Evolutionary conservation across 2,888 invertebrate genomes (phyloP).

Genomic region (Cheilosia soror): DNA sequence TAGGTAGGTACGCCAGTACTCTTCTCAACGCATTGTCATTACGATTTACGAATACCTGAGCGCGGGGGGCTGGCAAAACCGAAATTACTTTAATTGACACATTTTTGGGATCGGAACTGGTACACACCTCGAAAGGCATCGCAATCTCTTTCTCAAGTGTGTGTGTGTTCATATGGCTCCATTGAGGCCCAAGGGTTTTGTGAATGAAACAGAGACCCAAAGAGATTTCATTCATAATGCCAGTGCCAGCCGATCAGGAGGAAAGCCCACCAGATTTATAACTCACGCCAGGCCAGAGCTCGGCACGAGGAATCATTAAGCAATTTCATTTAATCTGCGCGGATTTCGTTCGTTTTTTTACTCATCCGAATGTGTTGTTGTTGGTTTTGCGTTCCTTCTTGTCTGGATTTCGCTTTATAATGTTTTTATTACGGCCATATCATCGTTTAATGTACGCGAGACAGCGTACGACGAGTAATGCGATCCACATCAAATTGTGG

Average conservation of each 20-base stretch:
- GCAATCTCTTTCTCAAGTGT: slow-evolving; percentile 14
- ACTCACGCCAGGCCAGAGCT: slow-evolving; percentile 65
- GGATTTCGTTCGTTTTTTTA: slow-evolving; percentile 63
- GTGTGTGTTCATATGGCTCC: slow-evolving; percentile 40
- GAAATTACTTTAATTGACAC: slow-evolving; percentile 75
- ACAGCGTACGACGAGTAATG: slow-evolving; percentile 41
- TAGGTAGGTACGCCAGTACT: background rate
- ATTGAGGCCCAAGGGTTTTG: slow-evolving; percentile 64
- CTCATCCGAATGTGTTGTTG: background rate
- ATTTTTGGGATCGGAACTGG: slow-evolving; percentile 74
- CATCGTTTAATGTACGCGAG: slow-evolving; percentile 61
- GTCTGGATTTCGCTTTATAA: slow-evolving; percentile 64
- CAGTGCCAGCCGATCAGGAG: slow-evolving; percentile 47
- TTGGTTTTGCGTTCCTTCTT: slow-evolving; percentile 29
- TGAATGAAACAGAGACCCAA: slow-evolving; percentile 50
- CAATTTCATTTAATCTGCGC: slow-evolving; percentile 76
- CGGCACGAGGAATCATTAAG: slow-evolving; percentile 76
- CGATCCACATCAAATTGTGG: slow-evolving; percentile 70
- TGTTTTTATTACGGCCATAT: slow-evolving; percentile 73
- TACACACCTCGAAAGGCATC: slow-evolving; percentile 62
- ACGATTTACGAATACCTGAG: slow-evolving; percentile 30
- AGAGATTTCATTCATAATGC: slow-evolving; percentile 66
- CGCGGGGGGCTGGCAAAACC: slow-evolving; percentile 35
- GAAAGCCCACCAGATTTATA: slow-evolving; percentile 74
- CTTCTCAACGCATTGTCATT: slow-evolving; percentile 1